Percentiles rank a stretch among this genome's conserved stretches.
These are phyloP conservation scores for Climacteris rufus DNA, from an alignment of 2,113 vertebrate genomes.

Conservation along the genomic window DNA sequence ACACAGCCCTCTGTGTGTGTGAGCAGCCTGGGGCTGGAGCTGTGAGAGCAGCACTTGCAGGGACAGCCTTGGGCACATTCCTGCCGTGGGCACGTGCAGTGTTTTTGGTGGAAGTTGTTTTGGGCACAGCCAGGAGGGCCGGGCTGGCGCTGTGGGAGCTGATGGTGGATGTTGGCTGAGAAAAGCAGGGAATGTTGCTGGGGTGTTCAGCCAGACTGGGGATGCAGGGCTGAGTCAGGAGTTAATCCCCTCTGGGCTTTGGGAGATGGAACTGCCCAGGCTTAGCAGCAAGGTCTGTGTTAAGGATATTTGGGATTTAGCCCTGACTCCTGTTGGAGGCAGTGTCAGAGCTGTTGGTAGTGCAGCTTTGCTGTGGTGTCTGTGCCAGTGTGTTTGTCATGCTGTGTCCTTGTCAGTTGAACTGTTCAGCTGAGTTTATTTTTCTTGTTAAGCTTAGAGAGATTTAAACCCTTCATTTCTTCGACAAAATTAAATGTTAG, in stretches of 20 bases:
- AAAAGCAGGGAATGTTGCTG: not conserved
- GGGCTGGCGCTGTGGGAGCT: not conserved
- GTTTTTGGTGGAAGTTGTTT: not conserved
- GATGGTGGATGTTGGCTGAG: not conserved
- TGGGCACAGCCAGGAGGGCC: not conserved
- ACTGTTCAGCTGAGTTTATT: not conserved
- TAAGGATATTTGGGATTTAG: not conserved
- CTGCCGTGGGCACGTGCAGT: not conserved
- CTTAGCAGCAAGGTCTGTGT: not conserved
- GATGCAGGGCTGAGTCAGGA: not conserved
- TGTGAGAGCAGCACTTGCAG: not conserved
- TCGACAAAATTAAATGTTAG: not conserved
- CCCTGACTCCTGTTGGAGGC: not conserved
- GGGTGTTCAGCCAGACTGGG: not conserved
- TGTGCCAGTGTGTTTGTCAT: not conserved
- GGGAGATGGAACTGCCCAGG: not conserved
- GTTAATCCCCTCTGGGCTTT: not conserved
- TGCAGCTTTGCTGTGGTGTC: not conserved
- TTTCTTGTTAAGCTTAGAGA: not conserved
- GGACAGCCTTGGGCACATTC: not conserved
- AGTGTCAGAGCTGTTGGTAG: not conserved
- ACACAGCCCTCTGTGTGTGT: not conserved
- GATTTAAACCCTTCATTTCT: not conserved
- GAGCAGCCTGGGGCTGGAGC: not conserved
- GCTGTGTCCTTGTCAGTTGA: not conserved